Evolutionary conservation across 2,113 vertebrate genomes (phyloP).

Genomic region (Amphilophus citrinellus): DNA sequence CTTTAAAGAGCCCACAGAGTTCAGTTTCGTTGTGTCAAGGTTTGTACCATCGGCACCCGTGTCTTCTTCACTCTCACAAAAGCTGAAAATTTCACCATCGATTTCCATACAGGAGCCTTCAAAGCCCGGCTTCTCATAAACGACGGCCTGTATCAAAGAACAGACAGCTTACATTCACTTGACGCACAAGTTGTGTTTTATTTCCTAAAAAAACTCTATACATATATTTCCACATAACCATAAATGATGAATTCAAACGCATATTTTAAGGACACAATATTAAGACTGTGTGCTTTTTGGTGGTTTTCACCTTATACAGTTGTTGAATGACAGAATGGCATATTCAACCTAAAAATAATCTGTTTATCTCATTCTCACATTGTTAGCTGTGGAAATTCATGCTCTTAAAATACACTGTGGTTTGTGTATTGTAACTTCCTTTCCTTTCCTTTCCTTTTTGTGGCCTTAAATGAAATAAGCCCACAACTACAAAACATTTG

Average conservation of each 20-base stretch:
- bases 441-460: constrained; percentile 4
- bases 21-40: constrained; percentile 43
- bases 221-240: neutral
- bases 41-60: neutral
- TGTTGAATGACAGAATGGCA: neutral
- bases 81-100: constrained; percentile 83
- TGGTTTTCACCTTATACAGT: neutral
- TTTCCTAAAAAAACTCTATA: neutral
- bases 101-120: constrained; percentile 86
- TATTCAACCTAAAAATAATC: neutral
- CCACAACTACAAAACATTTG: neutral
- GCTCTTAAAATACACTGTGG: neutral
- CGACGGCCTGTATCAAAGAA: constrained; percentile 77
- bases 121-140: constrained; percentile 91
- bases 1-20: constrained; percentile 88
- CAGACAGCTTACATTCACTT: neutral
- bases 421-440: neutral
- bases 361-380: neutral
- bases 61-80: constrained; percentile 59
- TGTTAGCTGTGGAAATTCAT: neutral
- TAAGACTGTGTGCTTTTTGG: neutral
- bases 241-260: neutral
- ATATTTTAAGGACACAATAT: neutral
- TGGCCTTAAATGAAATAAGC: constrained; percentile 2
- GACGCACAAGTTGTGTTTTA: neutral